phyloP scores from a whole-genome alignment of 2,113 vertebrate genomes.

The Elephantulus edwardii region DNA sequence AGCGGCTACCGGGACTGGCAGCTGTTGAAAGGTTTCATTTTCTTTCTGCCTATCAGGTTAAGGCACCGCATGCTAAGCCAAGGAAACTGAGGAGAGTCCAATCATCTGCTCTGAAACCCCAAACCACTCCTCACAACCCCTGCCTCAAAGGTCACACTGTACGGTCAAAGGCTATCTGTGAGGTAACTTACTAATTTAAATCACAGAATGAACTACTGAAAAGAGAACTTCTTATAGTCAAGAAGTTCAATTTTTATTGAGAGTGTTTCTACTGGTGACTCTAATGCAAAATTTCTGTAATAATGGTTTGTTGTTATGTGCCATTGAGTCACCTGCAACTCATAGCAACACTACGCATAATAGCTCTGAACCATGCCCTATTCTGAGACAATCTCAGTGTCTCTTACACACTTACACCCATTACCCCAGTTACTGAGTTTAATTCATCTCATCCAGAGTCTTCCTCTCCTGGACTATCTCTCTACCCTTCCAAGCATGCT shows the following conservation, averaged over 20 bases:
- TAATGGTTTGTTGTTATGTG: no score
- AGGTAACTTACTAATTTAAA: background rate
- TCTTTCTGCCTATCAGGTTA: background rate
- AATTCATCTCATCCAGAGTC: no score
- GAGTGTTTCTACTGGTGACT: background rate
- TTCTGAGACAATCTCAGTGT: no score
- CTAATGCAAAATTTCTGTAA: background rate
- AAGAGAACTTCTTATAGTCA: background rate
- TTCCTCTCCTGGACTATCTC: no score
- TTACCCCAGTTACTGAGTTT: no score
- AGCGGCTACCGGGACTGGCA: background rate
- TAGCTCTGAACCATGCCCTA: no score
- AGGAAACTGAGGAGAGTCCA: background rate
- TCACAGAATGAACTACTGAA: background rate
- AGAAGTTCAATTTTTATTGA: background rate
- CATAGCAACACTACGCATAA: no score
- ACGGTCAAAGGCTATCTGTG: background rate
- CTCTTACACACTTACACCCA: no score
- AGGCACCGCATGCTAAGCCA: accelerated
- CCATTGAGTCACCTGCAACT: no score
- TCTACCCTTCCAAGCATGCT: no score
- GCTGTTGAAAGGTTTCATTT: background rate
- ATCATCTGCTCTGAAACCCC: background rate
- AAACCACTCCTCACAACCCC: no score
- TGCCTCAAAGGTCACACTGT: background rate